Conservation (phyloP, 1,140 invertebrate genomes). For the Solen grandis region DNA sequence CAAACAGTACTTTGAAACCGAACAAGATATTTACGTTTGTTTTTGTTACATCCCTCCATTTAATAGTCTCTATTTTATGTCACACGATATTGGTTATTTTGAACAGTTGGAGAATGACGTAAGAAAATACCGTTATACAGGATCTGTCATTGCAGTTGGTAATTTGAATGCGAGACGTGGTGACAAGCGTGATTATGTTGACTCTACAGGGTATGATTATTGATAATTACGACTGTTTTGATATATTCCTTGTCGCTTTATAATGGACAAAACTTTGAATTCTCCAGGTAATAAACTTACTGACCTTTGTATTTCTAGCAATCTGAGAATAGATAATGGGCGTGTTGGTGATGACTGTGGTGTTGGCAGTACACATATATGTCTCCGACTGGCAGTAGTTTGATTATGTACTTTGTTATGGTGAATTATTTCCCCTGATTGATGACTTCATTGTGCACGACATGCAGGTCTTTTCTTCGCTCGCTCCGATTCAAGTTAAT, state of each 20-base stretch:
- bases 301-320: background rate
- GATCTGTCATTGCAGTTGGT: too few relatives aligned
- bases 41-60: background rate
- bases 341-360: conserved; percentile 2
- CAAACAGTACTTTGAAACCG: background rate
- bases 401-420: background rate
- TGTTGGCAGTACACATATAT: too few relatives aligned
- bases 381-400: too few relatives aligned
- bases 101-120: too few relatives aligned
- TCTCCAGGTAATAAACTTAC: conserved; percentile 1
- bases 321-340: conserved; percentile 28
- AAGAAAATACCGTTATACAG: too few relatives aligned
- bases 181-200: background rate
- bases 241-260: background rate
- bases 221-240: background rate
- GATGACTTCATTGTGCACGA: background rate
- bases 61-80: background rate
- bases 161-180: conserved; percentile 19
- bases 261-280: background rate
- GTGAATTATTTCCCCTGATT: background rate
- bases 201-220: background rate
- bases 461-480: background rate
- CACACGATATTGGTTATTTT: background rate
- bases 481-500: background rate
- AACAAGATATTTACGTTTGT: conserved; percentile 8